Base-by-base conservation (phyloP, 1,140 invertebrate genomes). In the Anastrepha ludens region DNA sequence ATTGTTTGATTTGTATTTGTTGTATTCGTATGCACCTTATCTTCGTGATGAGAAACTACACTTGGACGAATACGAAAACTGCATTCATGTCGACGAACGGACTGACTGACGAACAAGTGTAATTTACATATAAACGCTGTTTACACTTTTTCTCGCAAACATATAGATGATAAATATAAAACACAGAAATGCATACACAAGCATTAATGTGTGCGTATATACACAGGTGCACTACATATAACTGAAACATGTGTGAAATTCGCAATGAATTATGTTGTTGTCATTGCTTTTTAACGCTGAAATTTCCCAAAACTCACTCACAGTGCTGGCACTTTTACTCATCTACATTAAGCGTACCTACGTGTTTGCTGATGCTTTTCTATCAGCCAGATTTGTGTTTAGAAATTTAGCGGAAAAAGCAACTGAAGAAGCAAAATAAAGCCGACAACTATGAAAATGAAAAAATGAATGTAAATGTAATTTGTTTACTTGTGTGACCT, bases 181-280 rank as follows among this genome's bases (percentile, higher is more conserved):
- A 62, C 41, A 62, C 41, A 74, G 13, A 74, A 74, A 41, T 13
- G 41, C 41, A 44, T 47, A 41, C 67, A 44, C 41, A 29, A 29
- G 29, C 29, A 29, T 29, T 29, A 29, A 29, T 29, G 29, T 29
- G 29, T 29, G 29, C 29, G 29, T 29, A 29, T 29, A 29, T 29
- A 29, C 29, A 29, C 29, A 29, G 29, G 29, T 29, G 29, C 29
- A 29, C 29, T 29, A 29, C 29, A 29, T 55, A 11, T 8, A 55
- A 55, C 50, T 74, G 44, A 74, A 74, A 74, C 67, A 39, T 74
- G 67, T 74, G 67, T 74, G 67, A 74, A 74, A 74, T 74, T 70
- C 44, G 6, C 39, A 74, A 74, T 74, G 41, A 74, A 44, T 74
- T 74, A 44, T 74, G 67, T 74, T 47, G 41, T 17, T 74, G 41